Conservation (phyloP, 2,797 vertebrate genomes). For the Peromyscus attwateri region DNA sequence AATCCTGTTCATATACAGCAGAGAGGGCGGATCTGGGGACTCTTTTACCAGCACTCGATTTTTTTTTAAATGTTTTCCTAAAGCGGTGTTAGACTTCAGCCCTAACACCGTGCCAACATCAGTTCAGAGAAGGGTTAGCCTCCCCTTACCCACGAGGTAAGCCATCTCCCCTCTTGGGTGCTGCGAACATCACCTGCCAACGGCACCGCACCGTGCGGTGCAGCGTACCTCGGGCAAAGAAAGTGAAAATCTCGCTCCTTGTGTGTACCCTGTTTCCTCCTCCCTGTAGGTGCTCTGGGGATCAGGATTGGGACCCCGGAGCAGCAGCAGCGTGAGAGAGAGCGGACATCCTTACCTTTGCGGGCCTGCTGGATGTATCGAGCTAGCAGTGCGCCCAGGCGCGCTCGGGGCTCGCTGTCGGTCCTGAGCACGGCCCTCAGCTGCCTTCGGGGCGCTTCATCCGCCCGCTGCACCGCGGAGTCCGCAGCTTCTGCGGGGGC, state of each 20-base stretch:
- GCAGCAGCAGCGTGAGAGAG: neutral
- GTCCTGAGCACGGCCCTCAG: conserved; percentile 84
- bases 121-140: neutral
- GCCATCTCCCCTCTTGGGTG: neutral
- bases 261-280: neutral
- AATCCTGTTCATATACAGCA: neutral
- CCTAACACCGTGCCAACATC: neutral
- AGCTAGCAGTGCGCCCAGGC: conserved; percentile 93
- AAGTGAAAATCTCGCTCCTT: neutral
- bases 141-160: neutral
- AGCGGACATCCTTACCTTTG: conserved; percentile 90
- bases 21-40: neutral
- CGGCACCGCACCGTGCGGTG: accelerated
- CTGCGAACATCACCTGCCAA: neutral
- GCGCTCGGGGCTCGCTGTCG: conserved; percentile 91
- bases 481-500: conserved; percentile 82
- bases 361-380: conserved; percentile 93
- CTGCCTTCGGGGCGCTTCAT: conserved; percentile 86
- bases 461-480: conserved; percentile 84
- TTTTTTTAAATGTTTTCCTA: neutral
- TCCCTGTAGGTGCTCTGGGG: too few relatives aligned
- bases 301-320: neutral
- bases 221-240: neutral
- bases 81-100: neutral
- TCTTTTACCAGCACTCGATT: neutral